Evolutionary conservation across 2,113 vertebrate genomes (phyloP).

Genomic region (Garra rufa): DNA sequence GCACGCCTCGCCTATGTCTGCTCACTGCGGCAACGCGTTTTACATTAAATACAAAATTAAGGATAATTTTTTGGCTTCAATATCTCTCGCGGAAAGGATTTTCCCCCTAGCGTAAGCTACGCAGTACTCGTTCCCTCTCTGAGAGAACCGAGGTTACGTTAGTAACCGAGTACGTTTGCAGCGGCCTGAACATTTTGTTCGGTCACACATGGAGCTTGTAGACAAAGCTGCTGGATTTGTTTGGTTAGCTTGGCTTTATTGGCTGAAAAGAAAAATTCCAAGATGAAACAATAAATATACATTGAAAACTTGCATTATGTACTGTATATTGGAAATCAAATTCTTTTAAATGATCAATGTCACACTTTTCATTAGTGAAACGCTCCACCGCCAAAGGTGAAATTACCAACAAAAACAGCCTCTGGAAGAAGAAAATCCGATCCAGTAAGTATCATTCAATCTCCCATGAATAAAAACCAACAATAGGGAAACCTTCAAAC

Average conservation of each 20-base stretch:
- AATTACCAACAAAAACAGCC: slow-evolving; percentile 34
- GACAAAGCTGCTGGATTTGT: background rate
- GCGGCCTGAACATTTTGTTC: background rate
- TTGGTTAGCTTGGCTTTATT: background rate
- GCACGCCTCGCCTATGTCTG: no score
- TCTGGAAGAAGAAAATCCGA: slow-evolving; percentile 58
- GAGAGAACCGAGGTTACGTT: no score
- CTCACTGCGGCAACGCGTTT: no score
- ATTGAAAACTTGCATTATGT: background rate
- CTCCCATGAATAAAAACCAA: background rate
- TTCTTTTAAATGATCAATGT: background rate
- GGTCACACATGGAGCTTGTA: background rate
- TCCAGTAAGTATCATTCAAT: slow-evolving; percentile 43
- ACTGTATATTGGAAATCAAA: no score
- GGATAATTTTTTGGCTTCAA: no score
- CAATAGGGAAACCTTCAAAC: background rate
- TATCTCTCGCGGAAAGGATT: no score
- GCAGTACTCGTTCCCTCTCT: no score
- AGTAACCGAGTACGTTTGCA: no score
- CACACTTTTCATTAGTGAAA: slow-evolving; percentile 37
- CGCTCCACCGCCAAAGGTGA: slow-evolving; percentile 37
- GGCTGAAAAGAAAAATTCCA: background rate
- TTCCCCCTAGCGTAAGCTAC: no score
- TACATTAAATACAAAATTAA: no score
- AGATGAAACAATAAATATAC: background rate